Evolutionary conservation across 1,140 invertebrate species (phyloP).

Genomic region (Drosophila teissieri): DNA sequence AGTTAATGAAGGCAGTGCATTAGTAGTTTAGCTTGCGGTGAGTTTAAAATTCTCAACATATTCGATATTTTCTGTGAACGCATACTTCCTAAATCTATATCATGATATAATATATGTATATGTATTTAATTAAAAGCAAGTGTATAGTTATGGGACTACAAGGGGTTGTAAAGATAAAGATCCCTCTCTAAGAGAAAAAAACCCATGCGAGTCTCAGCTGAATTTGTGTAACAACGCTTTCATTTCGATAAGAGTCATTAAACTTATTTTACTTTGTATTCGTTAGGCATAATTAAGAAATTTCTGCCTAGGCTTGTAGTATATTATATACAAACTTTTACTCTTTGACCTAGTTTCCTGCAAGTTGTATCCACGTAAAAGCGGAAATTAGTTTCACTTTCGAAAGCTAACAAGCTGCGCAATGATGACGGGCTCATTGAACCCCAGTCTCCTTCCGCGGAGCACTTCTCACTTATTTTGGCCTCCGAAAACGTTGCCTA

Average conservation of each 20-base stretch:
- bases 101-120: too few species aligned
- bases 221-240: neutral
- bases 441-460: slow-evolving; percentile 1
- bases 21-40: too few species aligned
- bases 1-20: neutral
- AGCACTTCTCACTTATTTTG: slow-evolving; percentile 15
- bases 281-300: slow-evolving; percentile 8
- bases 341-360: slow-evolving; percentile 34
- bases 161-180: too few species aligned
- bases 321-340: slow-evolving; percentile 9
- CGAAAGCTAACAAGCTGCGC: slow-evolving; percentile 48
- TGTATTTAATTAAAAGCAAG: too few species aligned
- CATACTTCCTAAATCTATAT: too few species aligned
- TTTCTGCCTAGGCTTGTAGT: neutral
- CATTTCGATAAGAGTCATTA: neutral
- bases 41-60: neutral
- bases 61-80: too few species aligned
- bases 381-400: slow-evolving; percentile 74
- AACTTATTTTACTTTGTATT: neutral
- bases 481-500: slow-evolving; percentile 55
- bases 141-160: too few species aligned
- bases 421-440: slow-evolving; percentile 38
- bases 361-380: slow-evolving; percentile 36
- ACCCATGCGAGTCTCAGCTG: neutral
- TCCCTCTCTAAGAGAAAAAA: too few species aligned